A percentile compares a stretch with the other conserved stretches of the same genome.
These are phyloP conservation scores for Cacatua alba DNA, from an alignment of 2,113 vertebrate genomes.

Conservation along the genomic window DNA sequence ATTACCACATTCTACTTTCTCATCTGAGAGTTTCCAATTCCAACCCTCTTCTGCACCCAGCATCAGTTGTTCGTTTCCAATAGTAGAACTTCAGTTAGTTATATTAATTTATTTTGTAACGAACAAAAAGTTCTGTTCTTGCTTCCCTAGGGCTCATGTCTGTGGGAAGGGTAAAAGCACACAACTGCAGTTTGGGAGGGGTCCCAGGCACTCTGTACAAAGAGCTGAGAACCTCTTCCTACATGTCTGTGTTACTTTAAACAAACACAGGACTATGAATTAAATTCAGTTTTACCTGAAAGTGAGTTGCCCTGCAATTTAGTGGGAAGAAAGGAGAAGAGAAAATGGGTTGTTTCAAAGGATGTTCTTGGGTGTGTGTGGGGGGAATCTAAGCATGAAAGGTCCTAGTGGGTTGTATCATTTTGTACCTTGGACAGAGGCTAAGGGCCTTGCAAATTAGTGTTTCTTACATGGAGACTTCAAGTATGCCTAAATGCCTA, in stretches of 20 bases:
- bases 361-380: neutral
- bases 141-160: neutral
- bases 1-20: constrained; percentile 28
- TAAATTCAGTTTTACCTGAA: neutral
- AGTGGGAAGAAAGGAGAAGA: neutral
- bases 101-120: constrained; percentile 1
- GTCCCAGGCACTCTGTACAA: neutral
- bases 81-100: neutral
- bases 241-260: neutral
- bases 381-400: neutral
- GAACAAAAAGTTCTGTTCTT: neutral
- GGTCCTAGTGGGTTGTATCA: neutral
- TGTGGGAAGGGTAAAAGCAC: neutral
- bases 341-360: neutral
- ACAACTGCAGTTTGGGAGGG: neutral
- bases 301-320: neutral
- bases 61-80: neutral
- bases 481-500: neutral
- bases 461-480: neutral
- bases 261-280: neutral
- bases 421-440: neutral
- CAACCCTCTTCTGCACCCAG: neutral
- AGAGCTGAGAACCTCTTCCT: neutral
- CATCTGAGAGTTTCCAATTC: constrained; percentile 22
- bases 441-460: neutral